These are phyloP conservation scores for Microcebus murinus DNA, from an alignment of 2,113 vertebrate species.

Conservation along the genomic window DNA sequence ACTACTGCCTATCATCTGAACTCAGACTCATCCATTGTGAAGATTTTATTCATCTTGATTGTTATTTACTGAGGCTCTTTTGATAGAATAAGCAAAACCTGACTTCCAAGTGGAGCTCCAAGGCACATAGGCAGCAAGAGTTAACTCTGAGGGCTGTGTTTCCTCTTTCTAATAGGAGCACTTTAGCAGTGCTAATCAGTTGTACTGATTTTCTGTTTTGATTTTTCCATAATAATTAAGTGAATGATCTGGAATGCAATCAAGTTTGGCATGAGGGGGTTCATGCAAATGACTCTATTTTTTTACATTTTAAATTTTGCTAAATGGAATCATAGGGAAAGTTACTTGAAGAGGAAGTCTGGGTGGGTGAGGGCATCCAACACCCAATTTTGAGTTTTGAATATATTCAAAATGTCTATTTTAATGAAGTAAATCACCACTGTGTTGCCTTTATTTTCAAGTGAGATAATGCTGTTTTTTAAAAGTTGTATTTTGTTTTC, in stretches of 20 bases:
- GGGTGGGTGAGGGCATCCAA: conserved; percentile 50
- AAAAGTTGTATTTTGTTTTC: conserved; percentile 44
- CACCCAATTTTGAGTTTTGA: conserved; percentile 60
- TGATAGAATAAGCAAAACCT: conserved; percentile 33
- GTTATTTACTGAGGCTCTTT: conserved; percentile 50
- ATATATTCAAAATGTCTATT: conserved; percentile 67
- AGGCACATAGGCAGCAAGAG: conserved; percentile 64
- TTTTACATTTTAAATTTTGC: conserved; percentile 76
- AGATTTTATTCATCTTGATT: conserved; percentile 40
- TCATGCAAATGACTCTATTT: conserved; percentile 82
- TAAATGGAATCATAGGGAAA: conserved; percentile 78
- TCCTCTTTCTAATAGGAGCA: conserved; percentile 83
- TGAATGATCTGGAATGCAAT: conserved; percentile 87
- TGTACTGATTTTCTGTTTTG: conserved; percentile 88
- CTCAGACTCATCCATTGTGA: background rate
- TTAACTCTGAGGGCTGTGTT: conserved; percentile 81
- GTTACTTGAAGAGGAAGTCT: conserved; percentile 75
- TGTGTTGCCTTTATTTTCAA: conserved; percentile 25
- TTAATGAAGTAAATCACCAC: conserved; percentile 67
- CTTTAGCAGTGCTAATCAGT: conserved; percentile 88
- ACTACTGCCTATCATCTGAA: conserved; percentile 36
- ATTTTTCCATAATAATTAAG: conserved; percentile 88
- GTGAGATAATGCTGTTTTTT: conserved; percentile 37
- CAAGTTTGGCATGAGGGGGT: conserved; percentile 86
- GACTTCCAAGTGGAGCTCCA: conserved; percentile 23